These are phyloP conservation scores for Sylvilagus floridanus DNA, from an alignment of 2,797 vertebrate genomes.

Conservation along the genomic window DNA sequence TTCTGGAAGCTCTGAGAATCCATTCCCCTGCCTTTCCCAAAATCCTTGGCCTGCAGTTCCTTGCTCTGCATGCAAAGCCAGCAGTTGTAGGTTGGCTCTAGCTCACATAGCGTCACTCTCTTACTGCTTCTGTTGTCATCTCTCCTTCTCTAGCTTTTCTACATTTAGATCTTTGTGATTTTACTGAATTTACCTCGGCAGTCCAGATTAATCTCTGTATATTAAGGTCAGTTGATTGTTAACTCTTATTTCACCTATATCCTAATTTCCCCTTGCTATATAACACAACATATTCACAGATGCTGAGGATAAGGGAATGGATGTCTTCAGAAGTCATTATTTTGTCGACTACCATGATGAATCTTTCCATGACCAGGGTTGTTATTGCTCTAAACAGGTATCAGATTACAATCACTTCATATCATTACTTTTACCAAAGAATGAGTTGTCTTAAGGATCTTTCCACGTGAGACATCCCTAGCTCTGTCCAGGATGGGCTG, in stretches of 20 bases:
- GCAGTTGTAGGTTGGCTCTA: background rate
- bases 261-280: background rate
- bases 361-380: background rate
- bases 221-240: conserved; percentile 28
- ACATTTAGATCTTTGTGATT: background rate
- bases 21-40: background rate
- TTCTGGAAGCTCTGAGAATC: background rate
- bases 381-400: background rate
- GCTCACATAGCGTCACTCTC: background rate
- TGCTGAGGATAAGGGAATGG: background rate
- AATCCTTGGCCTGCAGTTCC: background rate
- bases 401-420: background rate
- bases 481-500: background rate
- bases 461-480: background rate
- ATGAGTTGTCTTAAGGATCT: background rate
- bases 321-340: background rate
- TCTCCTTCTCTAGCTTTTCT: background rate
- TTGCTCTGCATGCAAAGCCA: background rate
- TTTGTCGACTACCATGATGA: background rate
- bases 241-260: background rate
- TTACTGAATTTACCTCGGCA: background rate
- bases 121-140: background rate
- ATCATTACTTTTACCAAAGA: background rate
- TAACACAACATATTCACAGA: background rate
- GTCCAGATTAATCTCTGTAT: background rate